Evolutionary conservation across 2,888 invertebrate species (phyloP).

Genomic region (Acanthoscelides obtectus): DNA sequence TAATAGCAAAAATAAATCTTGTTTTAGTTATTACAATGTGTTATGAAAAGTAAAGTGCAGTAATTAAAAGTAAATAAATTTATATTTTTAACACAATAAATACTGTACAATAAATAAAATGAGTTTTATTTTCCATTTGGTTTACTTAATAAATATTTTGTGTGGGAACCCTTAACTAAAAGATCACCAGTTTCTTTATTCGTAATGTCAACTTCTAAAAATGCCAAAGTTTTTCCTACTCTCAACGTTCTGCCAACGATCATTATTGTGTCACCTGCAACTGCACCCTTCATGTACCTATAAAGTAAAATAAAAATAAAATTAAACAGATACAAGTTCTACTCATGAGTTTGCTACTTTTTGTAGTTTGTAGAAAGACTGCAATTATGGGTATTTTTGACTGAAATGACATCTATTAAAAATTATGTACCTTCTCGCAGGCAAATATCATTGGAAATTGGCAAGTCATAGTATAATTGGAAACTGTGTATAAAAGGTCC

Average conservation of each 20-base stretch:
- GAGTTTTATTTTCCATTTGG: neutral
- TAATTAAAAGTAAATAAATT: neutral
- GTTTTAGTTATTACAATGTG: too few relatives aligned
- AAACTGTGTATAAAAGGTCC: too few relatives aligned
- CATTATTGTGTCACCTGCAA: conserved; percentile 71
- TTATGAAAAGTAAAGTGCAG: neutral
- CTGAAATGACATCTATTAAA: too few relatives aligned
- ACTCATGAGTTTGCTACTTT: too few relatives aligned
- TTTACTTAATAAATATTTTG: conserved; percentile 49
- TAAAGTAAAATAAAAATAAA: conserved; percentile 36
- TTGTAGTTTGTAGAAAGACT: too few relatives aligned
- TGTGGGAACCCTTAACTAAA: conserved; percentile 79
- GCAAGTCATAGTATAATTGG: too few relatives aligned
- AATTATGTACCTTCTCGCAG: too few relatives aligned
- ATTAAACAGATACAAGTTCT: too few relatives aligned
- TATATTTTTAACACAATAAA: neutral
- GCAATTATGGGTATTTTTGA: too few relatives aligned
- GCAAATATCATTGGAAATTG: too few relatives aligned
- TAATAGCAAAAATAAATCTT: too few relatives aligned
- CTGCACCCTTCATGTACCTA: conserved; percentile 75
- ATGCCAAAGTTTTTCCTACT: conserved; percentile 76
- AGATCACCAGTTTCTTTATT: conserved; percentile 70
- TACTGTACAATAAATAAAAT: neutral
- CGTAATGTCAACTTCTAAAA: conserved; percentile 72
- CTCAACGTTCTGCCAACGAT: conserved; percentile 75